Conservation (phyloP, 2,113 vertebrate genomes). For the Pachyramphus minor region DNA sequence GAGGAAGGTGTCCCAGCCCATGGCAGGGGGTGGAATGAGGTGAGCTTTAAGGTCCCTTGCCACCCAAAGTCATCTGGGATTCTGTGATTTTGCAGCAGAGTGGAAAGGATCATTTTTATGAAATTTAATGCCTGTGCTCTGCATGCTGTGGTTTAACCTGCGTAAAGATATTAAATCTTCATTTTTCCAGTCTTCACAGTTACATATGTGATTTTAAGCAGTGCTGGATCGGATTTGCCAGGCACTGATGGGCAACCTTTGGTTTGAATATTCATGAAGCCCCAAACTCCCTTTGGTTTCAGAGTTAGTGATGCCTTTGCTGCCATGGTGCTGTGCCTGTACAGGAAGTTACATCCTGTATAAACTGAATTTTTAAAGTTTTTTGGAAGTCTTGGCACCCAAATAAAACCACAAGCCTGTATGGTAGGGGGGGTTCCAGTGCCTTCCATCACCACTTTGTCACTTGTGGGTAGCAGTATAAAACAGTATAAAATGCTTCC, state of each 20-base stretch:
- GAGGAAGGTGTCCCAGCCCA: not conserved
- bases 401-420: fast-evolving
- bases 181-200: not conserved
- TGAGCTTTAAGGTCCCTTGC: not conserved
- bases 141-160: not conserved
- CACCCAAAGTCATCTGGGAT: not conserved
- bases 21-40: not conserved
- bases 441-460: not conserved
- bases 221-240: not conserved
- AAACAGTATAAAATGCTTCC: not conserved
- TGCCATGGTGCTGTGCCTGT: fast-evolving
- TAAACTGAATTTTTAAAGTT: not conserved
- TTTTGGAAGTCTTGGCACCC: not conserved
- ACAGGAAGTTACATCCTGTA: not conserved
- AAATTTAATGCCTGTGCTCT: not conserved
- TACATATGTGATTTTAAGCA: not conserved
- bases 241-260: not conserved
- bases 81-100: not conserved
- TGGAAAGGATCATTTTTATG: not conserved
- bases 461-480: not conserved
- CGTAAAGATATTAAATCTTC: not conserved
- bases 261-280: not conserved
- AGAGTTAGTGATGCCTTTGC: not conserved
- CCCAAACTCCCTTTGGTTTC: not conserved
- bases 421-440: not conserved